phyloP scores from a whole-genome alignment of 2,113 vertebrate species.

The Nothoprocta perdicaria region DNA sequence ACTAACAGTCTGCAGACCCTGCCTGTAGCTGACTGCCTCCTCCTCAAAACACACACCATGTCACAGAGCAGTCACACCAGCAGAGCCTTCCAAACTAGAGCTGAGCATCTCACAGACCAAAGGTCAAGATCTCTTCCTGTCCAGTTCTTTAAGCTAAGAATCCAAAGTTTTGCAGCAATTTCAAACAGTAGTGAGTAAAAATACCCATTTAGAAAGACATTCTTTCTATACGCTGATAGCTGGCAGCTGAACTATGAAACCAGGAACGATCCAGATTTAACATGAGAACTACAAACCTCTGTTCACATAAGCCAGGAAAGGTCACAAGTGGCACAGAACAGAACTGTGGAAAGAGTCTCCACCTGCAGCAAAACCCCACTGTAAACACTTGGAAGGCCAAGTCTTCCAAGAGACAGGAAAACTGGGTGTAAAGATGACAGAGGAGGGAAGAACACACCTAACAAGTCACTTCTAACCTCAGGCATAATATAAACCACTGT shows the following conservation, averaged over 20 bases:
- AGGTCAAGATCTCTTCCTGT: neutral
- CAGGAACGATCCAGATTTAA: neutral
- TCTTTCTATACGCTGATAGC: neutral
- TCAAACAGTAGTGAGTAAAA: neutral
- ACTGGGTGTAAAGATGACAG: neutral
- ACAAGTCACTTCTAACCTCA: neutral
- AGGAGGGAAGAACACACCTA: neutral
- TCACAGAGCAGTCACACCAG: fast-evolving
- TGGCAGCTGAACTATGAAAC: neutral
- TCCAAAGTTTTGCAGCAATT: neutral
- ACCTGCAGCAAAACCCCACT: neutral
- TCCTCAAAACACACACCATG: fast-evolving
- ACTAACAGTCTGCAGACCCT: neutral
- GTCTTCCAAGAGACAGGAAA: neutral
- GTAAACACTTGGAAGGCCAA: neutral
- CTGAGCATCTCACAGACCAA: neutral
- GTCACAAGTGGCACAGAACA: neutral
- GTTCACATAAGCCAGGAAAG: neutral
- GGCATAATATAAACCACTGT: neutral
- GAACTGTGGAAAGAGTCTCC: neutral
- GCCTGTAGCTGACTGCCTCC: neutral
- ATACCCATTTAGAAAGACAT: neutral
- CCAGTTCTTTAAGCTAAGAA: neutral
- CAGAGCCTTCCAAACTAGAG: neutral
- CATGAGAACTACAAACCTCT: neutral